A percentile compares a stretch with the other conserved stretches of the same genome.
phyloP scores from a whole-genome alignment of 1,140 invertebrate genomes.

The Trichoplusia ni region DNA sequence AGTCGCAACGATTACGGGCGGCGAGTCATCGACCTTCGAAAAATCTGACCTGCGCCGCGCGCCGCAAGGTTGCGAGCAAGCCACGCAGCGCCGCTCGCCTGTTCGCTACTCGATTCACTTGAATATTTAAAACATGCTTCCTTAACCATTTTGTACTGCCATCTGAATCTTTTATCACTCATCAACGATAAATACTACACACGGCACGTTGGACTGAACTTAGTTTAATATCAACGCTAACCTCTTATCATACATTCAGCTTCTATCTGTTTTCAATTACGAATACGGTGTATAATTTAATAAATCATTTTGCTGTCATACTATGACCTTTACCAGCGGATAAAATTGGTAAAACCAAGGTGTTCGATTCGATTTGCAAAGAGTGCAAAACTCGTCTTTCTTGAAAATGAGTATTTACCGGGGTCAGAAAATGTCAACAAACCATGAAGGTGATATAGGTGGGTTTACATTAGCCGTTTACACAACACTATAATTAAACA shows the following conservation, averaged over 20 bases:
- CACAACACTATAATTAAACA: conserved; percentile 22
- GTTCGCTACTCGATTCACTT: conserved; percentile 34
- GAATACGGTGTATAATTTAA: neutral
- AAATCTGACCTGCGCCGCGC: conserved; percentile 76
- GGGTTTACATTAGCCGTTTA: conserved; percentile 7
- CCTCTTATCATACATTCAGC: conserved; percentile 64
- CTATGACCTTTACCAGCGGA: conserved; percentile 57
- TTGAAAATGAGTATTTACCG: conserved; percentile 44
- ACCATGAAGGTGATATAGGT: conserved; percentile 40
- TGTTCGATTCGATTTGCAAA: conserved; percentile 51
- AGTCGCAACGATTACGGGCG: conserved; percentile 65
- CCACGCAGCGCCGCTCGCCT: conserved; percentile 27
- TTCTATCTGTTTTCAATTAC: conserved; percentile 44
- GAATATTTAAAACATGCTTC: conserved; percentile 34
- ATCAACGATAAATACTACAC: conserved; percentile 9
- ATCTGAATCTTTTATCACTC: conserved; percentile 12
- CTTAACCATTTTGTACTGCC: neutral
- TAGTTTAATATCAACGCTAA: conserved; percentile 26
- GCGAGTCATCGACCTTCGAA: conserved; percentile 79
- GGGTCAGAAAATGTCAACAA: conserved; percentile 46
- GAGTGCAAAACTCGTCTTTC: conserved; percentile 50
- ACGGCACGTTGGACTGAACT: conserved; percentile 3
- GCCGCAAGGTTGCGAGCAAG: conserved; percentile 64
- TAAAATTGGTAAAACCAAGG: conserved; percentile 50
- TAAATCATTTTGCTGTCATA: conserved; percentile 34